Conservation (phyloP, 1,140 invertebrate species). For the Atta cephalotes region DNA sequence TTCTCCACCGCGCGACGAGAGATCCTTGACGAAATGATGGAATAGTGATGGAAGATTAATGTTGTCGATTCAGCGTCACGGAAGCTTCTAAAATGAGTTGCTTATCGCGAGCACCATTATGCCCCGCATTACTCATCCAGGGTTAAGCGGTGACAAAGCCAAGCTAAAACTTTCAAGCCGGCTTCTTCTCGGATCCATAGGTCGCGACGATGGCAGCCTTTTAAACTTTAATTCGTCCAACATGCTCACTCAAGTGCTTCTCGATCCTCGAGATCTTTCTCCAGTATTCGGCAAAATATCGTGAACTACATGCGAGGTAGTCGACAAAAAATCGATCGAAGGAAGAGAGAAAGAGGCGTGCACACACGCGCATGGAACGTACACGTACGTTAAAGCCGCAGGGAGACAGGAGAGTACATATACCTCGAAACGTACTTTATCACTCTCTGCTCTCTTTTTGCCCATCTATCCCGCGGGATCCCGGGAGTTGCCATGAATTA, state of each 20-base stretch:
- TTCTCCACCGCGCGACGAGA: neutral
- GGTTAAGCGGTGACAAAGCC: conserved; percentile 60
- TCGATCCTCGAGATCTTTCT: conserved; percentile 38
- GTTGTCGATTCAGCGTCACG: conserved; percentile 41
- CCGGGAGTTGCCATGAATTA: conserved; percentile 77
- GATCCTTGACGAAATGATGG: neutral
- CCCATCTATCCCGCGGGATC: conserved; percentile 56
- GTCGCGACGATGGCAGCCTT: conserved; percentile 27
- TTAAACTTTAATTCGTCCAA: conserved; percentile 61
- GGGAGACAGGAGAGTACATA: conserved; percentile 41
- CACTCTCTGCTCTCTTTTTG: conserved; percentile 68
- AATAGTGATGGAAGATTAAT: conserved; percentile 30
- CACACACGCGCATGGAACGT: neutral
- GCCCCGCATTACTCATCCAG: conserved; percentile 41
- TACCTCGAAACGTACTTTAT: conserved; percentile 68
- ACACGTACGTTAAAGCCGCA: neutral
- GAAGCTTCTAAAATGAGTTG: conserved; percentile 15
- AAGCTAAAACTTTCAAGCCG: conserved; percentile 54
- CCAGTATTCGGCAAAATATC: conserved; percentile 33
- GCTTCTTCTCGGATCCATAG: conserved; percentile 32
- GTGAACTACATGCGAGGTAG: conserved; percentile 23
- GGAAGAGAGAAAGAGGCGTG: neutral
- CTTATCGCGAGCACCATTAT: conserved; percentile 45
- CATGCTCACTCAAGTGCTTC: conserved; percentile 35
- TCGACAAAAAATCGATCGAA: conserved; percentile 30